Evolutionary conservation across 2,797 vertebrate genomes (phyloP).

Genomic region (Tangara arthus): DNA sequence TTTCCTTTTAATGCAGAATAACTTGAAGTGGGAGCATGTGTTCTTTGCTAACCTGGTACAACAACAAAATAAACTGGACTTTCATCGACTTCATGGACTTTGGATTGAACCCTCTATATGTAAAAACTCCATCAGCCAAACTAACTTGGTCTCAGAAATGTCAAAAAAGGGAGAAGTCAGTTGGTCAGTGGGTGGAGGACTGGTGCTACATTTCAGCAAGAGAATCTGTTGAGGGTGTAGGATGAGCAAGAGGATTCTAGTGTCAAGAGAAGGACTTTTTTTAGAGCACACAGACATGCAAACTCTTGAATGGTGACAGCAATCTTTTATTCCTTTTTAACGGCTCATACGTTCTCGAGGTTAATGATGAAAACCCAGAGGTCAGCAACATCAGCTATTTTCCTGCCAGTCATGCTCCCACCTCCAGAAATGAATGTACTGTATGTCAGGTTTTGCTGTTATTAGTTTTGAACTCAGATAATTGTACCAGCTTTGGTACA

Average conservation of each 20-base stretch:
- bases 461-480: not conserved
- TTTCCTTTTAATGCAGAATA: not conserved
- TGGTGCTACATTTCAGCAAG: not conserved
- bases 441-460: not conserved
- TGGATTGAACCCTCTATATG: not conserved
- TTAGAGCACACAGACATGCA: not conserved
- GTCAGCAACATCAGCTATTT: slow-evolving; percentile 29
- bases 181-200: slow-evolving; percentile 16
- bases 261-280: not conserved
- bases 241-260: slow-evolving; percentile 3
- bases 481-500: not conserved
- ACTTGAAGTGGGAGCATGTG: not conserved
- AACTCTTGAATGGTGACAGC: not conserved
- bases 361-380: slow-evolving; percentile 17
- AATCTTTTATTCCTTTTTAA: not conserved
- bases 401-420: slow-evolving; percentile 22
- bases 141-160: not conserved
- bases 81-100: not conserved
- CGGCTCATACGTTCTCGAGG: not conserved
- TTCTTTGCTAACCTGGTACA: not conserved
- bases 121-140: not conserved
- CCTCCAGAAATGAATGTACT: not conserved
- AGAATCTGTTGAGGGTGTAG: not conserved
- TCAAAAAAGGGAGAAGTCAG: not conserved
- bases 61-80: not conserved